Evolutionary conservation across 2,888 invertebrate genomes (phyloP), one percentile per base, ranked within the genome.

Genomic region (Fragum sueziense): DNA sequence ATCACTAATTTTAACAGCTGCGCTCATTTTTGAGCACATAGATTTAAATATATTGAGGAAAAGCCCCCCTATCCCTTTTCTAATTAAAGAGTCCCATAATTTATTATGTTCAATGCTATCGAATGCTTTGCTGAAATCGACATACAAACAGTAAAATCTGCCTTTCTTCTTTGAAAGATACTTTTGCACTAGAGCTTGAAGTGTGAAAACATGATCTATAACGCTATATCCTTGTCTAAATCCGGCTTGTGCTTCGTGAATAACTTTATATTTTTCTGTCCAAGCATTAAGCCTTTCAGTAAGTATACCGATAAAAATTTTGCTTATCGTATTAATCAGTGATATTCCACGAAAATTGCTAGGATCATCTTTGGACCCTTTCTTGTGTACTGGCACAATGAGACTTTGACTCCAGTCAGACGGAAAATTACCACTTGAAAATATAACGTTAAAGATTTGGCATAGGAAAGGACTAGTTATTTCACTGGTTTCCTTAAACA

Each of bases 261-360:
- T 34, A 17, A 69, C 29, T 52, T 27, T n/a, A 27, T 51, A 52
- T 47, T 51, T 1, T 25, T 67, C 25, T 29, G 29, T 27, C 62
- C 62, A 62, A 29, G 9, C 20, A 34, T 7, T 62, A 29, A 67
- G 27, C 14, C 37, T 25, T 25, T 34, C 25, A 20, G 25, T 37
- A 22, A 67, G 37, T 25, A 67, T 17, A 4, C 25, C 9, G 17
- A 67, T 17, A 20, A 67, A 67, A 33, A 74, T 54, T 34, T 74
- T 75, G 41, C 74, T 71, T 2, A 79, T 27, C 67, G 65, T 51
- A 22, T 71, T 71, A 17, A 59, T 62, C 29, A 79, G 11, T 6
- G 74, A 71, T 4, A 79, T 75, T 25, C 70, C 79, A 17, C 71
- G 37, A 29, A 71, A 74, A 41, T 79, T 79, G 34, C 67, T 70